Evolutionary conservation across 2,888 invertebrate species (phyloP).

Genomic region (Ormyrus labotus): DNA sequence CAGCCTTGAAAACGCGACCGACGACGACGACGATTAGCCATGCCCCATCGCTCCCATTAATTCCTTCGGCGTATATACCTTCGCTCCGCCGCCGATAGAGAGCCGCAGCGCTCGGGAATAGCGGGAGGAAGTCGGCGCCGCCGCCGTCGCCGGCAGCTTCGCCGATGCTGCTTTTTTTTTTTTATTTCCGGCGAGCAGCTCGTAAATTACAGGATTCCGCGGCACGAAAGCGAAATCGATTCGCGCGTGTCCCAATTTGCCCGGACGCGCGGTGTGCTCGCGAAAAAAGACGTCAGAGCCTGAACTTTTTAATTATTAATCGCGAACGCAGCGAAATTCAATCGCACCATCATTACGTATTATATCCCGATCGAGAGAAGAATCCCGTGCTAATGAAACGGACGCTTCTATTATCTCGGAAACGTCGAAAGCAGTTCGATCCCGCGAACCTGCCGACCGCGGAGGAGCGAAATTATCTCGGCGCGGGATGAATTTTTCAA

Average conservation of each 20-base stretch:
- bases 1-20: constrained; percentile 66
- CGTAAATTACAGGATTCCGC: constrained; percentile 2
- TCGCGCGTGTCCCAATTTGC: constrained; percentile 18
- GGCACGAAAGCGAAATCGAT: constrained; percentile 15
- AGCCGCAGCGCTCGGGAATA: neutral
- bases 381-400: too few species aligned
- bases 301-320: too few species aligned
- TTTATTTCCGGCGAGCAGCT: neutral
- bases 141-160: neutral
- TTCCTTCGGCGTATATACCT: constrained; percentile 57
- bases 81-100: neutral
- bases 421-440: too few species aligned
- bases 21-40: constrained; percentile 68
- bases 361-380: too few species aligned
- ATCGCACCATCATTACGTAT: too few species aligned
- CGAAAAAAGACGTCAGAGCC: too few species aligned
- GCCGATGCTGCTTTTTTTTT: neutral
- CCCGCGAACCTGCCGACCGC: too few species aligned
- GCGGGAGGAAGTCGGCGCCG: constrained; percentile 5
- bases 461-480: too few species aligned
- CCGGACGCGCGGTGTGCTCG: neutral
- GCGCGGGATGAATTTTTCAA: too few species aligned
- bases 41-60: constrained; percentile 68
- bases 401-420: too few species aligned
- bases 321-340: too few species aligned